Evolutionary conservation across 1,140 invertebrate species (phyloP).

Genomic region (Pseudomyrmex concolor): DNA sequence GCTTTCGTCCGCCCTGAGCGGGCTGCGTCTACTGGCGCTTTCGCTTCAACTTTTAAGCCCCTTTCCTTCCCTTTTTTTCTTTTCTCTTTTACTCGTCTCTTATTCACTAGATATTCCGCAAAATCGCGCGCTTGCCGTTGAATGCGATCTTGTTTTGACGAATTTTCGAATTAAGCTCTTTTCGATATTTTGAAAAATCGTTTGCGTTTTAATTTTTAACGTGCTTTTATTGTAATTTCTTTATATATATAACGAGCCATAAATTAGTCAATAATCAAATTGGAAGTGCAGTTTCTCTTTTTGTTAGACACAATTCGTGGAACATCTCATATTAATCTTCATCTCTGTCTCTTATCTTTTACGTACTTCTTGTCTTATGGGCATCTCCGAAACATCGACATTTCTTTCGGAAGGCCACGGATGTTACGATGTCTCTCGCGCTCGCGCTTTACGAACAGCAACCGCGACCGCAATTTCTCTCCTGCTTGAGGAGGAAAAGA

Average conservation of each 20-base stretch:
- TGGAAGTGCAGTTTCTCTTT: not conserved
- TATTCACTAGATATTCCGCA: slow-evolving; percentile 28
- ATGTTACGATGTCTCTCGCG: slow-evolving; percentile 15
- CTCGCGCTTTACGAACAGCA: slow-evolving; percentile 63
- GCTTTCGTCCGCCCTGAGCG: slow-evolving; percentile 67
- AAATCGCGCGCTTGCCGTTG: not conserved
- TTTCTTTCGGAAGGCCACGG: not conserved
- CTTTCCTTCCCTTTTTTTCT: slow-evolving; percentile 34
- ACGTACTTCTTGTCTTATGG: not conserved
- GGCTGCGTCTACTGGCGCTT: slow-evolving; percentile 73
- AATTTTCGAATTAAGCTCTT: not conserved
- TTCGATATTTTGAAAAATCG: not conserved
- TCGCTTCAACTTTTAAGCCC: slow-evolving; percentile 80
- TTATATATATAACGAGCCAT: not conserved
- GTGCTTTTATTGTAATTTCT: not conserved
- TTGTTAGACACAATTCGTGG: not conserved
- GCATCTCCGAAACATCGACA: slow-evolving; percentile 10
- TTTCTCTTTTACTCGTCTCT: not conserved
- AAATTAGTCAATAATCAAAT: not conserved
- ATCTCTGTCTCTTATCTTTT: slow-evolving; percentile 33
- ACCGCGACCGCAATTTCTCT: slow-evolving; percentile 68
- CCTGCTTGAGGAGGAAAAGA: not conserved
- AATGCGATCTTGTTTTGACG: not conserved
- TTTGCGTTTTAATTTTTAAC: not conserved
- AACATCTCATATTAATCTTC: slow-evolving; percentile 41